A percentile compares a stretch with the other conserved stretches of the same genome.
Evolutionary conservation across 2,113 vertebrate species (phyloP).

Genomic region (Chamaea fasciata): DNA sequence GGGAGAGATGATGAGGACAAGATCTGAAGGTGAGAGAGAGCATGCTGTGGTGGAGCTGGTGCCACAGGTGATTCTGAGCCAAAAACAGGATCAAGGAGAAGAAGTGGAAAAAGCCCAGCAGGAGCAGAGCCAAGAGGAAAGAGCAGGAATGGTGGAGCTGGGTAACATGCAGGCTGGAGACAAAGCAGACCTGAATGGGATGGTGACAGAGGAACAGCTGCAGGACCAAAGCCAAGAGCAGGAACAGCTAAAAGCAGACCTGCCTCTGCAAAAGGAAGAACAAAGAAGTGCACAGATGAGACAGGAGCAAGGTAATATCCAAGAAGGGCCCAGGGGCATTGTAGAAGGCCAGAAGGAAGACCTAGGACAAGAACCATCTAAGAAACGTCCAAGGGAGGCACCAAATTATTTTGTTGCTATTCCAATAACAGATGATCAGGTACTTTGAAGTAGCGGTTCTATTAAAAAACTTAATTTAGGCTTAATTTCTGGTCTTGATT

Average conservation of each 20-base stretch:
- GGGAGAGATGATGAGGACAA: not conserved
- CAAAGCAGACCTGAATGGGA: not conserved
- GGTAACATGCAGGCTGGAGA: not conserved
- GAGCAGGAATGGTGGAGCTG: not conserved
- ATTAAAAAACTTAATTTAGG: not conserved
- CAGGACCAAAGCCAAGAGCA: not conserved
- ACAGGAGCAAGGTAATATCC: not conserved
- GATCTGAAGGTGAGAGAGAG: not conserved
- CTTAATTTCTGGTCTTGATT: not conserved
- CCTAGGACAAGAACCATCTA: not conserved
- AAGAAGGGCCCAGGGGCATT: not conserved
- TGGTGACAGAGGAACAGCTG: not conserved
- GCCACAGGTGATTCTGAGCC: not conserved
- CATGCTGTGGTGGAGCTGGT: not conserved
- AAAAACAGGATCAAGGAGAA: not conserved
- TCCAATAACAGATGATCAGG: conserved; percentile 53
- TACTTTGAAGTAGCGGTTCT: not conserved
- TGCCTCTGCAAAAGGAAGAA: not conserved
- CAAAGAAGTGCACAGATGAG: not conserved
- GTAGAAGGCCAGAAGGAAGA: not conserved
- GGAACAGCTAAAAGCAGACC: not conserved
- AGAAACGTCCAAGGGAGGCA: not conserved
- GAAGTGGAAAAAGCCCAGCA: not conserved
- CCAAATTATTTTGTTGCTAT: conserved; percentile 64
- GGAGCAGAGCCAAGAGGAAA: not conserved